Percentiles rank a stretch among this genome's conserved stretches.
Conservation (phyloP, 2,113 vertebrate species). For the Psilopogon haemacephalus region DNA sequence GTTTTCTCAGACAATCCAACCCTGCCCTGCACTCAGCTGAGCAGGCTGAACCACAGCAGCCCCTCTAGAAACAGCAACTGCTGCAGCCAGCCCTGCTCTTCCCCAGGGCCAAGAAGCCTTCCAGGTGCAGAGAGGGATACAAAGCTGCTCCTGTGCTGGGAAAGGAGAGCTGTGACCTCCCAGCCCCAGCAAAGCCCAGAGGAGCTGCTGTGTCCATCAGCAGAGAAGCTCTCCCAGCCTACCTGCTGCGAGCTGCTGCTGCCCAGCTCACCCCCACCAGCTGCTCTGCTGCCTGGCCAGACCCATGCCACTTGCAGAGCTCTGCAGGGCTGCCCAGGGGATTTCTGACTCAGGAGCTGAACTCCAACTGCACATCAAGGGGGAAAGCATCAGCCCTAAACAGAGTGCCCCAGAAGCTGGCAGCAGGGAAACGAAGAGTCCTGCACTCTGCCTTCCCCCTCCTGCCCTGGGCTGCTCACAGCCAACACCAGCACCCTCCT, state of each 20-base stretch:
- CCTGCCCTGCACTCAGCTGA: background rate
- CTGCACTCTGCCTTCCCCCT: background rate
- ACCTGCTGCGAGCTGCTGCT: background rate
- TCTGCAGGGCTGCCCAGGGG: background rate
- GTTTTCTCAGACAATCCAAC: background rate
- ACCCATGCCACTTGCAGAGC: rapidly evolving
- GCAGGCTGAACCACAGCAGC: background rate
- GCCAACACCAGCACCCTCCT: rapidly evolving
- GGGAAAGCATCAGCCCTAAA: background rate
- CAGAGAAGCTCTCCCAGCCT: background rate
- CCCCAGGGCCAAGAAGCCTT: background rate
- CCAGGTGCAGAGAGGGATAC: background rate
- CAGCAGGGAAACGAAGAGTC: background rate
- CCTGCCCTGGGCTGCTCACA: background rate
- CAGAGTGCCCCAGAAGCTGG: background rate
- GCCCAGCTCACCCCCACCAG: background rate
- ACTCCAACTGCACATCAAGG: background rate
- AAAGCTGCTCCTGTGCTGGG: background rate
- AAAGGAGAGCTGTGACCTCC: background rate
- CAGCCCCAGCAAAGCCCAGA: background rate
- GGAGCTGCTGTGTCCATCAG: background rate
- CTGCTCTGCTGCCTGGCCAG: background rate
- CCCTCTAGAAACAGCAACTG: background rate
- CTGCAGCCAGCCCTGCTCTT: background rate
- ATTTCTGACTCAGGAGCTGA: background rate